Evolutionary conservation across 2,888 invertebrate species (phyloP).

Genomic region (Lasioglossum lativentre): DNA sequence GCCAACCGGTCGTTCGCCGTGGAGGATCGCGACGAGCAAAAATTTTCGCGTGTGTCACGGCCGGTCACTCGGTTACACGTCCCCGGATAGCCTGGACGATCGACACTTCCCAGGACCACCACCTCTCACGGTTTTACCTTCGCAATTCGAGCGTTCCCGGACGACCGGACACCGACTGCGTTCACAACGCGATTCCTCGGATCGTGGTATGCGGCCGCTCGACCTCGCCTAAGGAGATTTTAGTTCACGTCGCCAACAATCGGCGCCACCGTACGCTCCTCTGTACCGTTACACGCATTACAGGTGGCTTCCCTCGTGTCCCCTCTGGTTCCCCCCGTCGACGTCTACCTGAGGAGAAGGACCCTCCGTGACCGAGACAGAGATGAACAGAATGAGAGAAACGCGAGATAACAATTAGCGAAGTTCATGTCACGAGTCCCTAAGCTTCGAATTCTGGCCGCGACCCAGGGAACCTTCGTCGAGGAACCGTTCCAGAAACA

Average conservation of each 20-base stretch:
- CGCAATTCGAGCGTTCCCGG: conserved; percentile 63
- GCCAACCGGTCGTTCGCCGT: conserved; percentile 16
- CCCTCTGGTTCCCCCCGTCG: conserved; percentile 11
- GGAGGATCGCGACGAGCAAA: not conserved
- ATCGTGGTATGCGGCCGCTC: conserved; percentile 82
- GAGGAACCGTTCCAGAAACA: not conserved
- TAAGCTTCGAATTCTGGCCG: not conserved
- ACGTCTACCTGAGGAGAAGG: conserved; percentile 6
- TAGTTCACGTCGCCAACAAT: conserved; percentile 55
- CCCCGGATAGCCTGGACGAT: not conserved
- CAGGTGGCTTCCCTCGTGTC: conserved; percentile 73
- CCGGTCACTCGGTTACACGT: conserved; percentile 31
- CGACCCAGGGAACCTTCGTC: not conserved
- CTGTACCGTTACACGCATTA: conserved; percentile 81
- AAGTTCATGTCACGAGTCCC: not conserved
- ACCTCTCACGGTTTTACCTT: conserved; percentile 14
- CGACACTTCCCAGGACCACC: conserved; percentile 22
- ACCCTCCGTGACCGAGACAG: not conserved
- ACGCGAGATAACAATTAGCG: conserved; percentile 3
- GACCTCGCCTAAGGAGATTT: conserved; percentile 83
- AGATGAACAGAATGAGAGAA: not conserved
- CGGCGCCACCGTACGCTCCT: conserved; percentile 79
- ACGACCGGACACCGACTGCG: conserved; percentile 74
- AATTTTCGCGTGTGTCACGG: not conserved
- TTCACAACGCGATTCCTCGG: conserved; percentile 81